Base-by-base conservation (phyloP, 2,888 invertebrate genomes). In the Pyrgus malvae region DNA sequence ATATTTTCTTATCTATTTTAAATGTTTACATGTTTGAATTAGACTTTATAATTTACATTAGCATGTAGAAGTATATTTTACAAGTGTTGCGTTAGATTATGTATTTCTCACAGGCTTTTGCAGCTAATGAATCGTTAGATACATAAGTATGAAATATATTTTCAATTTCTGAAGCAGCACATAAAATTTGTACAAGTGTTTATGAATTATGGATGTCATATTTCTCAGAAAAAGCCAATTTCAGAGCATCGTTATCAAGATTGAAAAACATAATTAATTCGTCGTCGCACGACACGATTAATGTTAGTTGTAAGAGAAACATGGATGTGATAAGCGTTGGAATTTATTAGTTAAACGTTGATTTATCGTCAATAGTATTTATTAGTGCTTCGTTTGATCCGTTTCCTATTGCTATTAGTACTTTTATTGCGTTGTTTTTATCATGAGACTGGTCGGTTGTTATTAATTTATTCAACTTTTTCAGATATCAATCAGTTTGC, bases 261-360 rank as follows among this genome's bases (percentile, higher is more conserved):
- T 56, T 55, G 55, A 51, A 56, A 53, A 56, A 55, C 33, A 48
- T 60, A 68, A 70, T 70, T 66, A 68, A 72, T 68, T 62, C 63
- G 59, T 61, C 58, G 58, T 42, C 48, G 50, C 38, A 57, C 57
- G 41, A 48, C 59, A 59, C 66, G 65, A 72, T 70, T 70, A 70
- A 72, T 70, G 63, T 55, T 21, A 11, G 40, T 48, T 37, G 44
- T 25, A 33, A 23, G 14, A 16, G 35, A 14, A 50, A 41, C 23
- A 3, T 21, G 27, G 19, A 12, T 17, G 37, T 50, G 41, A 38
- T 53, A 37, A 37, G 27, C 35, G 35, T n/a, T 29, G 6, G 25
- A 23, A 49, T 35, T 42, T 16, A 38, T 41, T 31, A n/a, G 7
- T 48, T 27, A 0, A 31, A 11, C 14, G 5, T 14, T 35, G 35